Conservation (phyloP, 2,797 vertebrate species). For the Eospalax fontanierii region DNA sequence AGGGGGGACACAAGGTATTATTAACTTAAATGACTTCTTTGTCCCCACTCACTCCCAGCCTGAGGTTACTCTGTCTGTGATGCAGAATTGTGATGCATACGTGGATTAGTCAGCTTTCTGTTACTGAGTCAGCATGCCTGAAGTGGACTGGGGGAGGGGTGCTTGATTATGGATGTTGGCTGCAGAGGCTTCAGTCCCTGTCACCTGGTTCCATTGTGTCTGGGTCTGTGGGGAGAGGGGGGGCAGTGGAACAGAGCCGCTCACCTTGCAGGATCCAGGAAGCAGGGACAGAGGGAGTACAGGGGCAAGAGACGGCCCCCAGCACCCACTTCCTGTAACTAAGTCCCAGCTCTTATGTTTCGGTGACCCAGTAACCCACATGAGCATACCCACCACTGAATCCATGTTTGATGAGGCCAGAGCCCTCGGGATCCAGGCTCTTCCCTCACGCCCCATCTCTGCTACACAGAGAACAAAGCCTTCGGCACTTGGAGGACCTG, state of each 20-base stretch:
- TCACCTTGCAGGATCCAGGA: neutral
- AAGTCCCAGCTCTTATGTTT: neutral
- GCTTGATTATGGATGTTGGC: neutral
- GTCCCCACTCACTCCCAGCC: slow-evolving; percentile 3
- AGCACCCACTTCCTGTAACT: neutral
- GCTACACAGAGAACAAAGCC: neutral
- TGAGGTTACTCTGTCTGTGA: slow-evolving; percentile 9
- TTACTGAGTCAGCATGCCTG: neutral
- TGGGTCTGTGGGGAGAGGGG: neutral
- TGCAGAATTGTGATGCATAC: neutral
- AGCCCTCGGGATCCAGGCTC: neutral
- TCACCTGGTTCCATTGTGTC: neutral
- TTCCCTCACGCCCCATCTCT: neutral
- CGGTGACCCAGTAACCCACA: neutral
- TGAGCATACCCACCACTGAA: neutral
- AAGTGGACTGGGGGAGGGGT: neutral
- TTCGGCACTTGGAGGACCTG: neutral
- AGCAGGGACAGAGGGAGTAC: neutral
- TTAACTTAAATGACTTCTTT: neutral
- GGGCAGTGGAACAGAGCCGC: neutral
- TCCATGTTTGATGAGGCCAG: neutral
- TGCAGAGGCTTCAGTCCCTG: neutral
- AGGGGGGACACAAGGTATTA: neutral
- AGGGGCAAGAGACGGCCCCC: neutral
- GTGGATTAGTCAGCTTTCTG: neutral